Evolutionary conservation across 1,140 invertebrate species (phyloP), one percentile per base, ranked within the genome.

Genomic region (Palaemon carinicauda): DNA sequence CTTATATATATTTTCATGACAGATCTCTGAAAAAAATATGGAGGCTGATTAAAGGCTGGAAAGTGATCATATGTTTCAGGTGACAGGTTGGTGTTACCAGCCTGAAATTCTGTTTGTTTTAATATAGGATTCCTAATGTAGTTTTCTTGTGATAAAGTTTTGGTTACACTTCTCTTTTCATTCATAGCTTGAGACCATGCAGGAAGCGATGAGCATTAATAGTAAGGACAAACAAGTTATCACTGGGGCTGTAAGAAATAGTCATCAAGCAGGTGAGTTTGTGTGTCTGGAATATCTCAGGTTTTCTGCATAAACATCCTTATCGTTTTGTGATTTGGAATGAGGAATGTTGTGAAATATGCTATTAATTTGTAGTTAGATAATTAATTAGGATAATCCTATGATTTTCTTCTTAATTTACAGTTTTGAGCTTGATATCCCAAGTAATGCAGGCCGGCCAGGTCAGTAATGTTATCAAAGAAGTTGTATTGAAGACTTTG

Each of bases 401-500:
- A 21, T 81, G 1, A 50, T 69, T 82, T 82, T 84, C 52, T 33
- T 33, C 1, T 41, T 5, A 41, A 9, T 17, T 2, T 79, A n/a
- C 79, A 89, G 88, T 89, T n/a, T 54, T 89, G 60, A 89, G 79
- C 78, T 73, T 89, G 54, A 89, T 87, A 50, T 79, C 80, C 50
- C 88, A 89, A 81, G 86, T 88, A n/a, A 86, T 89, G 81, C 86
- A 89, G 51, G 88, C 88, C 17, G 50, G 50, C 53, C 88, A 89
- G 77, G 79, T 89, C 51, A 89, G 88, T 80, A 89, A 89, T 56
- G 79, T 89, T 24, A 85, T 83, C 7, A 89, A 89, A 56, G 88
- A 89, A 73, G 75, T 88, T 19, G 88, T 89, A n/a, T 79, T 89
- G 24, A 87, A 87, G 78, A 87, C 88, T 14, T 54, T 89, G 15